Percentiles rank a stretch among this genome's conserved stretches.
phyloP scores from a whole-genome alignment of 2,113 vertebrate genomes.

The Stomatorhinus ivindoensis region DNA sequence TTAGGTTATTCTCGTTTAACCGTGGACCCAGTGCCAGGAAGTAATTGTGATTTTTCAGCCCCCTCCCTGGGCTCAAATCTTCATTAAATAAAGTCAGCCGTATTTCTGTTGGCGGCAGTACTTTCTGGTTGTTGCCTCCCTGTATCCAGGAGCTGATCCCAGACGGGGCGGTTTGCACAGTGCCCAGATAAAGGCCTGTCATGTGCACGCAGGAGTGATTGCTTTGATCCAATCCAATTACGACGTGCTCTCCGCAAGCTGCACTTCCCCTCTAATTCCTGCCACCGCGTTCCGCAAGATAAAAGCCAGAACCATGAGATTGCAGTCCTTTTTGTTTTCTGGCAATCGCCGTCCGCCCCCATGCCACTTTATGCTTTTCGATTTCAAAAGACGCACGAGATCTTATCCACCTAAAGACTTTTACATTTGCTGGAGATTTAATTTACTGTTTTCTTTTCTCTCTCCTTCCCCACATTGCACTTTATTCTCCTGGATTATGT shows the following conservation, averaged over 20 bases:
- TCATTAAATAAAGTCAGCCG: background rate
- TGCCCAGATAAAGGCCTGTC: background rate
- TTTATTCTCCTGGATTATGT: background rate
- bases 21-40: background rate
- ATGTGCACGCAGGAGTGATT: background rate
- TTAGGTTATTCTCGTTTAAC: background rate
- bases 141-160: background rate
- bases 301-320: background rate
- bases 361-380: background rate
- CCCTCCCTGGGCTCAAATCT: background rate
- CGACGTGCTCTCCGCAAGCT: background rate
- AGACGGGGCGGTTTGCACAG: background rate
- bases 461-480: background rate
- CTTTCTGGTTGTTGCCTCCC: background rate
- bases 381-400: background rate
- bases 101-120: background rate
- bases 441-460: background rate
- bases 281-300: background rate
- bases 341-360: background rate
- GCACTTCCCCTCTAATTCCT: background rate
- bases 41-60: background rate
- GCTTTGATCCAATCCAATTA: background rate
- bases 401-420: background rate
- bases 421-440: background rate
- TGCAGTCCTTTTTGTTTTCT: background rate